Evolutionary conservation across 2,888 invertebrate genomes (phyloP), one percentile per base, ranked within the genome.

Genomic region (Stegana nigrithorax): DNA sequence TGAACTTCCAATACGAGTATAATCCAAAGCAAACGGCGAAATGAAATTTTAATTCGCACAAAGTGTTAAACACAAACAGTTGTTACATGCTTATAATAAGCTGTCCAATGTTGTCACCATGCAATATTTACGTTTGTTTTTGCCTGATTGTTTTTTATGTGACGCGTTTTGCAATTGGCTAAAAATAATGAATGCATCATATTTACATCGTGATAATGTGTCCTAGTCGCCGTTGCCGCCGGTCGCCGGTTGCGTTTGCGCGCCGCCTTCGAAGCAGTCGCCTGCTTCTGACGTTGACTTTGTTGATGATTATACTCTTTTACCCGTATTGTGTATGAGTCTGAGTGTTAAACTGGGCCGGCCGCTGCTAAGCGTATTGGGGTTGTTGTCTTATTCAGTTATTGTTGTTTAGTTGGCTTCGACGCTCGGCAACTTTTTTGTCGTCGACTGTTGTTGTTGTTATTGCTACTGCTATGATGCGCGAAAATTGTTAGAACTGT

Each of bases 341-440:
- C 14, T 47, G 17, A 25, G 29, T n/a, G n/a, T n/a, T n/a, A n/a
- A n/a, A n/a, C n/a, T n/a, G n/a, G n/a, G n/a, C n/a, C n/a, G n/a
- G n/a, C 4, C 5, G 14, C 7, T n/a, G 1, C n/a, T 50, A 19
- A 23, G 67, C 57, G 58, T 19, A 56, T 59, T 70, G 64, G 68
- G 66, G 66, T 66, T 73, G 68, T n/a, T n/a, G n/a, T n/a, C n/a
- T n/a, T n/a, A n/a, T n/a, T n/a, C 67, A 70, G 71, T 67, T 74
- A 68, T 71, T 74, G 66, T 73, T 73, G 68, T 73, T 73, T 72
- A 71, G 73, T 80, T 72, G 75, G 79, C 78, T 78, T 73, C 25
- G 58, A 19, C 29, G 12, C n/a, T 21, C 69, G 71, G 78, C 69
- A 73, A 76, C 70, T 76, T 70, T n/a, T n/a, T n/a, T n/a, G 78